Percentiles rank a stretch among this genome's conserved stretches.
phyloP scores from a whole-genome alignment of 2,113 vertebrate species.

The Eretmochelys imbricata region DNA sequence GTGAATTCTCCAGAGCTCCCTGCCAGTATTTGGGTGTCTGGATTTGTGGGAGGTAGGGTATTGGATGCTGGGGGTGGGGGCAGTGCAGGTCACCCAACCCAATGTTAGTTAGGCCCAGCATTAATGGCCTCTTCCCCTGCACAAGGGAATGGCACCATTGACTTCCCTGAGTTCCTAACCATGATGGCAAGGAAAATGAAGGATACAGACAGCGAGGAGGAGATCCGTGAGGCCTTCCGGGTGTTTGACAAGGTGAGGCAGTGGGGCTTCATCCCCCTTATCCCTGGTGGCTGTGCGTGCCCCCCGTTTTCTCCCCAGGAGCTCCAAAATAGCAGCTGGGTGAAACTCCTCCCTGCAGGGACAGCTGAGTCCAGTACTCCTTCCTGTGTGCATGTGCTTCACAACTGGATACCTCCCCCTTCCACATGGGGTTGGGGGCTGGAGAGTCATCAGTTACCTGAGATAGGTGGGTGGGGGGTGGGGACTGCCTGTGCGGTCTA shows the following conservation, averaged over 20 bases:
- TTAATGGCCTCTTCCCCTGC: not conserved
- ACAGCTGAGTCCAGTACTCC: not conserved
- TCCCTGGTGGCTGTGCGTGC: not conserved
- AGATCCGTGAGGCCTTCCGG: conserved; percentile 92
- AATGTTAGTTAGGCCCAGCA: not conserved
- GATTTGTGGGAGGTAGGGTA: not conserved
- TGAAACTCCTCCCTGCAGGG: no score
- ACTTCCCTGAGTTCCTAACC: conserved; percentile 93
- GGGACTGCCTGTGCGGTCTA: not conserved
- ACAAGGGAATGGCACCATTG: conserved; percentile 90
- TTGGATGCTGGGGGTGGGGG: not conserved
- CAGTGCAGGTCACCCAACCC: not conserved
- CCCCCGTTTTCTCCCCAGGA: not conserved
- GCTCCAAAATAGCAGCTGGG: not conserved
- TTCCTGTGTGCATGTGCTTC: not conserved
- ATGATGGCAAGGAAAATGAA: conserved; percentile 97
- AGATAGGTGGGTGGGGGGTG: not conserved
- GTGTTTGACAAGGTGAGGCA: conserved; percentile 89
- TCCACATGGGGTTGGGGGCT: not conserved
- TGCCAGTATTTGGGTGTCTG: not conserved
- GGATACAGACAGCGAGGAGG: conserved; percentile 93
- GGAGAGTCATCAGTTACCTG: not conserved
- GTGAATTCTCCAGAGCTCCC: not conserved
- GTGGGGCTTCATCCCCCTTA: not conserved
- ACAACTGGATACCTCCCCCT: not conserved